Conservation (phyloP, 35 echinoderm and acorn worm genomes). For the Hemicentrotus pulcherrimus region DNA sequence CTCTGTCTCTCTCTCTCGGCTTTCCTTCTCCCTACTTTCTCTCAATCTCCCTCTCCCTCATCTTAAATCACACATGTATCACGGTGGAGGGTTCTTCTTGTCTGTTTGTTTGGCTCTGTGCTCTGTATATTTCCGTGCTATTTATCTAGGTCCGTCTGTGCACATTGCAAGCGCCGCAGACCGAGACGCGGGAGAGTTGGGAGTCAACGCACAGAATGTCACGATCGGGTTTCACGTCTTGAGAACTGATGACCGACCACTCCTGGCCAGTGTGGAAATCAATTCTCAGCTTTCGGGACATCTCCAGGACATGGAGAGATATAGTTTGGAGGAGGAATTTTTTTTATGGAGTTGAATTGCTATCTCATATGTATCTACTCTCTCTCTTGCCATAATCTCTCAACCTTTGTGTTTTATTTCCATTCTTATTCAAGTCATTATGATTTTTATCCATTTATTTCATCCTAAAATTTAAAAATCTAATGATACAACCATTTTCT, state of each 20-base stretch:
- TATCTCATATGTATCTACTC: too few species aligned
- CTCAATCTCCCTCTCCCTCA: not conserved
- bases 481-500: too few species aligned
- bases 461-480: too few species aligned
- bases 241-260: not conserved
- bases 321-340: not conserved
- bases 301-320: not conserved
- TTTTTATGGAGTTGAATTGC: not conserved
- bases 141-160: constrained; percentile 16
- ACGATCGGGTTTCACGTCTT: not conserved
- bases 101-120: constrained; percentile 2
- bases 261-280: not conserved
- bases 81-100: not conserved
- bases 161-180: not conserved
- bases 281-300: not conserved
- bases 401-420: too few species aligned
- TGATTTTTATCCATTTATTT: too few species aligned
- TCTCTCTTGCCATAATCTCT: not conserved
- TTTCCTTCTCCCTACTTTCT: not conserved
- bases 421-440: too few species aligned
- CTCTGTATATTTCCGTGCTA: constrained; percentile 17
- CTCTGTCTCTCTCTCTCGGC: not conserved
- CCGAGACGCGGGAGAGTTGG: not conserved
- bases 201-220: not conserved
- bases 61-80: not conserved